phyloP scores from a whole-genome alignment of 1,140 invertebrate genomes.

The Dufourea novaeangliae region DNA sequence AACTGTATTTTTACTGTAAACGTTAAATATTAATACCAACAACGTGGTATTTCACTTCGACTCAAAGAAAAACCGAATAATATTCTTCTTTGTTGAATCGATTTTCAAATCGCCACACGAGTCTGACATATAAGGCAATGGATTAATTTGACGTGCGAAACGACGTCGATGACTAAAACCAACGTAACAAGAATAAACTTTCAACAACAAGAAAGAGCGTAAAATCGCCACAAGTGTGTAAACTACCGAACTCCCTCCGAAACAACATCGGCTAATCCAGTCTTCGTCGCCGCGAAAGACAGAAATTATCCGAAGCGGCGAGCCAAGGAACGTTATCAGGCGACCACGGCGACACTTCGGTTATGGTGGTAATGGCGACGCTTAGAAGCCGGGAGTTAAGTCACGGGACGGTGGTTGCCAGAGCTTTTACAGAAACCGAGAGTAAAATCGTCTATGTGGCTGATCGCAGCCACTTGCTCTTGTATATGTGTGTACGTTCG shows the following conservation, averaged over 20 bases:
- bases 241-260: neutral
- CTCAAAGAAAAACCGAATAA: too few species aligned
- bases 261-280: neutral
- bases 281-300: neutral
- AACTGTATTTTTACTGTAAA: too few species aligned
- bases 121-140: too few species aligned
- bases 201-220: too few species aligned
- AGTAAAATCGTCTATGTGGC: slow-evolving; percentile 21
- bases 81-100: too few species aligned
- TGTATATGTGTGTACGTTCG: slow-evolving; percentile 4
- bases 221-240: too few species aligned
- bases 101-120: too few species aligned
- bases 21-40: too few species aligned
- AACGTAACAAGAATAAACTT: too few species aligned
- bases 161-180: too few species aligned
- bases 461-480: neutral
- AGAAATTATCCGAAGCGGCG: slow-evolving; percentile 5
- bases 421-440: slow-evolving; percentile 46
- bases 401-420: slow-evolving; percentile 16
- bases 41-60: too few species aligned
- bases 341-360: slow-evolving; percentile 12
- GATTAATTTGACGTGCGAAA: too few species aligned
- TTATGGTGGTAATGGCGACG: slow-evolving; percentile 39
- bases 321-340: neutral
- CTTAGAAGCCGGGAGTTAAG: slow-evolving; percentile 31